Conservation (phyloP, 2,888 invertebrate species). For the Patella ulyssiponensis region DNA sequence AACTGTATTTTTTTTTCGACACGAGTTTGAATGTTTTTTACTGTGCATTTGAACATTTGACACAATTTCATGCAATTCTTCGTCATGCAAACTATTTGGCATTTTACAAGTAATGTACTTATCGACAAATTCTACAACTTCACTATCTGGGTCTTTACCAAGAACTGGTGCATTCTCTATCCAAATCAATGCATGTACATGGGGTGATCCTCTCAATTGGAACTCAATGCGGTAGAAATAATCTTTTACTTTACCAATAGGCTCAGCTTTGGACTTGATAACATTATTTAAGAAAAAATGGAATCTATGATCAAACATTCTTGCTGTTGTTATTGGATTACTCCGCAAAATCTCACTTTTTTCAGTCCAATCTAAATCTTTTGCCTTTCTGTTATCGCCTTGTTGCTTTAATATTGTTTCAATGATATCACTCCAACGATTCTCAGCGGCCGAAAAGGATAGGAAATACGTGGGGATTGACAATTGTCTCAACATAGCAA, state of each 20-base stretch:
- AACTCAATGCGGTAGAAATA: slow-evolving; percentile 47
- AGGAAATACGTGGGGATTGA: slow-evolving; percentile 20
- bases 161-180: slow-evolving; percentile 39
- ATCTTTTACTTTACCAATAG: slow-evolving; percentile 40
- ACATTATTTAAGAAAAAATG: slow-evolving; percentile 23
- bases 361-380: slow-evolving; percentile 25
- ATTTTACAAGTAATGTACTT: slow-evolving; percentile 29
- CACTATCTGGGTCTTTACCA: slow-evolving; percentile 30
- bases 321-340: slow-evolving; percentile 22
- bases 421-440: slow-evolving; percentile 17
- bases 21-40: slow-evolving; percentile 31
- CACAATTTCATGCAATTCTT: slow-evolving; percentile 22
- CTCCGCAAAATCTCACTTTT: slow-evolving; percentile 23
- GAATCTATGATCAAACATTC: slow-evolving; percentile 28
- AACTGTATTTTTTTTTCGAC: slow-evolving; percentile 31
- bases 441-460: slow-evolving; percentile 26
- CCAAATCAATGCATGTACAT: slow-evolving; percentile 46
- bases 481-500: slow-evolving; percentile 28
- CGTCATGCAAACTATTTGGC: slow-evolving; percentile 26
- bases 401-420: slow-evolving; percentile 21
- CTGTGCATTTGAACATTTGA: slow-evolving; percentile 27
- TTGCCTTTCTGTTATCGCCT: not conserved
- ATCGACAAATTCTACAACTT: slow-evolving; percentile 35
- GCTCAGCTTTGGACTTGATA: slow-evolving; percentile 19
- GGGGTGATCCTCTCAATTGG: slow-evolving; percentile 48